Evolutionary conservation across 2,797 vertebrate genomes (phyloP).

Genomic region (Echeneis naucrates): DNA sequence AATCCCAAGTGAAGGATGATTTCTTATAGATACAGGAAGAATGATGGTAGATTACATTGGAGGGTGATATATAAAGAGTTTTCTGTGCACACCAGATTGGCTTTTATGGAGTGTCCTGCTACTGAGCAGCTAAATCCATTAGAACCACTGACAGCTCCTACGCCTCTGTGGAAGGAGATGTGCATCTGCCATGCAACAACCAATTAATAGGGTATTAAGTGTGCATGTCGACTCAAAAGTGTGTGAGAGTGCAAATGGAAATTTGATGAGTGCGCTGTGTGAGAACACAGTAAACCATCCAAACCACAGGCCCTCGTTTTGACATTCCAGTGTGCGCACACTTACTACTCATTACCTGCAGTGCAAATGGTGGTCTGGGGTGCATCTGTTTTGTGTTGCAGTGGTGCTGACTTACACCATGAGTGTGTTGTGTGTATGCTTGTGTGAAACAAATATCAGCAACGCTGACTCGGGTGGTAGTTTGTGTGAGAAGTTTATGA

Average conservation of each 20-base stretch:
- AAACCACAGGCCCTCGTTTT: conserved; percentile 59
- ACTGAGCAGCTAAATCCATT: conserved; percentile 70
- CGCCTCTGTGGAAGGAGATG: conserved; percentile 64
- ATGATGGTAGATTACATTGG: conserved; percentile 45
- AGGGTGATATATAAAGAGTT: conserved; percentile 59
- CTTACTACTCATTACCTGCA: conserved; percentile 75
- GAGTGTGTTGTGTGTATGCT: conserved; percentile 36
- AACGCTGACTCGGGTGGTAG: conserved; percentile 70
- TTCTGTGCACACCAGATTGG: conserved; percentile 56
- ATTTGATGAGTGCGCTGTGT: conserved; percentile 68
- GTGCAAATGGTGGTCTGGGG: conserved; percentile 67
- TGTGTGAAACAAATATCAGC: conserved; percentile 52
- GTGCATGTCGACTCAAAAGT: conserved; percentile 59
- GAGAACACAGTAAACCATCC: conserved; percentile 62
- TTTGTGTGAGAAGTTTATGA: conserved; percentile 68
- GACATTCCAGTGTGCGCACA: conserved; percentile 66
- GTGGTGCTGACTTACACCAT: conserved; percentile 52
- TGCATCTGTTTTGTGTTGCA: conserved; percentile 76
- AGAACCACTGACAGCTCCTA: conserved; percentile 69
- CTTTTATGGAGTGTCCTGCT: conserved; percentile 53
- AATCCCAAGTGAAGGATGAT: conserved; percentile 1
- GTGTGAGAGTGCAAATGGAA: conserved; percentile 58
- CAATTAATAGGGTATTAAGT: conserved; percentile 76
- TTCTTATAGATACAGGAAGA: conserved; percentile 30
- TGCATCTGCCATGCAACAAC: conserved; percentile 67